phyloP scores from a whole-genome alignment of 2,888 invertebrate species.

The Leucozona laternaria region DNA sequence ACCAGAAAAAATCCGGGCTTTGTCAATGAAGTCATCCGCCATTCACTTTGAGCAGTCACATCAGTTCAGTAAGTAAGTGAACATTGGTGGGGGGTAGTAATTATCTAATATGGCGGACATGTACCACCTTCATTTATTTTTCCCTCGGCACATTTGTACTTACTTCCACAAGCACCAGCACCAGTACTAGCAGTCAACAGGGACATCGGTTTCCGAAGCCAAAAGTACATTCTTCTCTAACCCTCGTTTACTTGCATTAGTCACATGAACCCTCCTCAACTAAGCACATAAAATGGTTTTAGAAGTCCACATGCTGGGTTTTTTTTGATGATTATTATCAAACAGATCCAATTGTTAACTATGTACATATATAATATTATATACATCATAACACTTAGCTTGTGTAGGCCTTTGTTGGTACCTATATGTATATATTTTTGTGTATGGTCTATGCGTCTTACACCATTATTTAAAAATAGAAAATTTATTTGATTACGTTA shows the following conservation, averaged over 20 bases:
- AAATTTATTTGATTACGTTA: conserved; percentile 70
- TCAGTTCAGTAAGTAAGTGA: conserved; percentile 41
- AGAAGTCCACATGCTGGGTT: conserved; percentile 17
- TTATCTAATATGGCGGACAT: conserved; percentile 69
- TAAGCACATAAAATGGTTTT: conserved; percentile 55
- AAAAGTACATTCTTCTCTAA: conserved; percentile 49
- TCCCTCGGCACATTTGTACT: conserved; percentile 46
- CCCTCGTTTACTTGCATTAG: conserved; percentile 49
- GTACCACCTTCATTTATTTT: conserved; percentile 29
- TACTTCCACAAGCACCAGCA: conserved; percentile 48
- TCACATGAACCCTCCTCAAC: conserved; percentile 56
- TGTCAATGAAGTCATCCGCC: conserved; percentile 39
- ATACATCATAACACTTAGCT: neutral
- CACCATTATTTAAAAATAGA: conserved; percentile 51
- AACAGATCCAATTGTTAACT: conserved; percentile 36
- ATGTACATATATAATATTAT: neutral
- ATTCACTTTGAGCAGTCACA: conserved; percentile 37
- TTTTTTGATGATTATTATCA: conserved; percentile 4
- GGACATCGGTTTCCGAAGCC: neutral
- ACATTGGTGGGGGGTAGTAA: conserved; percentile 55
- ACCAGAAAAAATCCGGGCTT: conserved; percentile 34
- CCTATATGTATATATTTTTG: neutral
- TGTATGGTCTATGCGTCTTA: neutral
- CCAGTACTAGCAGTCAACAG: conserved; percentile 32
- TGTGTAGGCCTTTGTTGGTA: neutral